Evolutionary conservation across 92 coral and sea anemone genomes (phyloP).

Genomic region (Montipora capitata): DNA sequence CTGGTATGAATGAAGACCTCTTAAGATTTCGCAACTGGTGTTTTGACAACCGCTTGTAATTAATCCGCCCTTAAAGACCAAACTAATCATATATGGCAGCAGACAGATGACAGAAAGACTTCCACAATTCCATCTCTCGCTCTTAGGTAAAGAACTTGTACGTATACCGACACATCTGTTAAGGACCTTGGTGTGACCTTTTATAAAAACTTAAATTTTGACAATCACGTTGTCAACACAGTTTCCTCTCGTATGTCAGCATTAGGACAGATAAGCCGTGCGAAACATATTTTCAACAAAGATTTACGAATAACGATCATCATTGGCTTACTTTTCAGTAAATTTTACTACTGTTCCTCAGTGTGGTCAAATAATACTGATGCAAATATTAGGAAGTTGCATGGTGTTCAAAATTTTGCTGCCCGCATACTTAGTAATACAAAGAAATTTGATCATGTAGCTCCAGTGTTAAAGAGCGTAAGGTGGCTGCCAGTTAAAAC

Average conservation of each 20-base stretch:
- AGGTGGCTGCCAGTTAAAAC: too few species aligned
- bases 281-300: slow-evolving; percentile 47
- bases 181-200: slow-evolving; percentile 56
- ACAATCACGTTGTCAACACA: too few species aligned
- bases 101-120: slow-evolving; percentile 58
- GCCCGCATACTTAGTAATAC: too few species aligned
- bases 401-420: slow-evolving; percentile 24
- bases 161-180: slow-evolving; percentile 23
- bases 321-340: slow-evolving; percentile 47
- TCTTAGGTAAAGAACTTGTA: slow-evolving; percentile 57
- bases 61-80: slow-evolving; percentile 57
- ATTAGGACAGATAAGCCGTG: too few species aligned
- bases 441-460: too few species aligned
- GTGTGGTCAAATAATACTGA: slow-evolving; percentile 55
- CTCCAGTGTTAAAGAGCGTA: too few species aligned
- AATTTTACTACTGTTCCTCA: slow-evolving; percentile 48
- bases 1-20: slow-evolving; percentile 45
- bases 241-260: too few species aligned
- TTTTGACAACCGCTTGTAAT: slow-evolving; percentile 46
- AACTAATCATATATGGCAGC: slow-evolving; percentile 50
- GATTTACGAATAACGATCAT: slow-evolving; percentile 48
- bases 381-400: slow-evolving; percentile 47
- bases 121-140: slow-evolving; percentile 43
- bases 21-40: slow-evolving; percentile 55
- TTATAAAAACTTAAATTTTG: slow-evolving; percentile 37